These are phyloP conservation scores for Poeciliopsis prolifica DNA, from an alignment of 2,113 vertebrate genomes.

Conservation along the genomic window DNA sequence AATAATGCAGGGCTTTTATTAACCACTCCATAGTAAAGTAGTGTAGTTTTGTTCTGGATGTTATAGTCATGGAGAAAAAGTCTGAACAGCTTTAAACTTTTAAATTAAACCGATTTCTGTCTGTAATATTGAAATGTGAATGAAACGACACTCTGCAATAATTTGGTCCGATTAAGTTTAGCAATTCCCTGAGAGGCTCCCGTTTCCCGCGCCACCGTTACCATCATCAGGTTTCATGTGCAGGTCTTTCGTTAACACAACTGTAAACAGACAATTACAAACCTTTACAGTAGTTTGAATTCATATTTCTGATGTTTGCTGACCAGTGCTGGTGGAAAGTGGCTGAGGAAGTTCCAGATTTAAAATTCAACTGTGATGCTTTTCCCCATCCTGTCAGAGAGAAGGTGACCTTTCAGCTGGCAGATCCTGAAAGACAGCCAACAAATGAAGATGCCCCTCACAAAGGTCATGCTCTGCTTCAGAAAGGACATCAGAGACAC, in stretches of 20 bases:
- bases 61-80: constrained; percentile 7
- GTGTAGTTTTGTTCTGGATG: background rate
- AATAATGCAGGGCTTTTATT: constrained; percentile 3
- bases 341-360: constrained; percentile 2
- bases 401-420: constrained; percentile 75
- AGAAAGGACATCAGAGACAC: constrained; percentile 71
- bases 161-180: too few species aligned
- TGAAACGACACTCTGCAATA: background rate
- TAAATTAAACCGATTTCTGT: background rate
- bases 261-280: background rate
- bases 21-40: background rate
- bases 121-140: background rate
- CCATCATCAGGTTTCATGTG: too few species aligned
- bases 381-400: constrained; percentile 58
- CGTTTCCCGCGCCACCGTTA: too few species aligned
- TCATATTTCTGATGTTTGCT: background rate
- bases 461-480: constrained; percentile 76
- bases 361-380: constrained; percentile 44
- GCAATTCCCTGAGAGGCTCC: background rate
- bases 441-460: constrained; percentile 76
- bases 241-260: background rate
- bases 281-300: background rate
- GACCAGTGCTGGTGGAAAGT: background rate
- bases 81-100: background rate
- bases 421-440: constrained; percentile 68